phyloP scores from a whole-genome alignment of 2,888 invertebrate genomes.

The Mythimna albipuncta region DNA sequence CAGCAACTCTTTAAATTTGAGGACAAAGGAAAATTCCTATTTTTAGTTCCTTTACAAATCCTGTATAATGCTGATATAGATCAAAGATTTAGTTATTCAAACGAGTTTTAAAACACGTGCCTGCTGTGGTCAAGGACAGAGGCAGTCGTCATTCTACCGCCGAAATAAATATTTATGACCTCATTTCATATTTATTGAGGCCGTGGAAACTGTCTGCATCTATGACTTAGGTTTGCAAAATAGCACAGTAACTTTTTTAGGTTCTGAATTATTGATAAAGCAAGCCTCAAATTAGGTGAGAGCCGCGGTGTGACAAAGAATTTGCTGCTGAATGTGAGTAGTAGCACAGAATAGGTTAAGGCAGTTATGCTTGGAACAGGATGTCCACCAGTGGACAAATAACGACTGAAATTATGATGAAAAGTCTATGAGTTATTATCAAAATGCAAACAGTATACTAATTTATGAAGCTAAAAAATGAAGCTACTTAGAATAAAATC shows the following conservation, averaged over 20 bases:
- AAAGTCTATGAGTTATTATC: not conserved
- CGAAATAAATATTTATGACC: conserved; percentile 30
- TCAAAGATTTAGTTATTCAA: conserved; percentile 8
- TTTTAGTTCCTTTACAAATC: not conserved
- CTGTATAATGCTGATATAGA: not conserved
- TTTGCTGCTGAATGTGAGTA: too few relatives aligned
- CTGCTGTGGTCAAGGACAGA: conserved; percentile 19
- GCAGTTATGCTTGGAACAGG: not conserved
- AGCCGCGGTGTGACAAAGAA: too few relatives aligned
- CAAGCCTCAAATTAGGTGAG: too few relatives aligned
- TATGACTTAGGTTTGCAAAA: conserved; percentile 6
- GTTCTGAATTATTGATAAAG: not conserved
- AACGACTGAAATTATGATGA: not conserved
- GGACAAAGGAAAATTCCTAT: not conserved
- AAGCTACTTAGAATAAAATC: not conserved
- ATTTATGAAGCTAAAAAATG: too few relatives aligned
- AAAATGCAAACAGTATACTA: too few relatives aligned
- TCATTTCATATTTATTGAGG: conserved; percentile 1
- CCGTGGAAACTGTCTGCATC: not conserved
- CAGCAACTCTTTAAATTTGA: too few relatives aligned
- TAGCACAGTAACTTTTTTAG: not conserved
- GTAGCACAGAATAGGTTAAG: not conserved
- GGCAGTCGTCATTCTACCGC: not conserved
- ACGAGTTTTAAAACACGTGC: conserved; percentile 18
- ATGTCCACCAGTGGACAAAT: not conserved